Conservation (phyloP, 1,140 invertebrate species). For the Drosophila virilis region DNA sequence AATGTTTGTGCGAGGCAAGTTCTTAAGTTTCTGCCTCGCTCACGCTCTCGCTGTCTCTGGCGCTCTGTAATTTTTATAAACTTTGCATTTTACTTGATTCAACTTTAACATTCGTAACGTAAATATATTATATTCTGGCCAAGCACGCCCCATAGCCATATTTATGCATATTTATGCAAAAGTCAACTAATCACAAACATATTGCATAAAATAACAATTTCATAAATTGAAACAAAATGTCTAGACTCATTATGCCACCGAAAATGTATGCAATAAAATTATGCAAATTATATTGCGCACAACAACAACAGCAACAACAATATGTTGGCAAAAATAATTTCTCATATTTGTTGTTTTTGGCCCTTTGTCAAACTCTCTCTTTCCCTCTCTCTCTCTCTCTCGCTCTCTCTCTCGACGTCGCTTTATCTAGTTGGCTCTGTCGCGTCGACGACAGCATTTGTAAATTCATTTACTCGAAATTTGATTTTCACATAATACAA, state of each 20-base stretch:
- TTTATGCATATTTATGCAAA: constrained; percentile 60
- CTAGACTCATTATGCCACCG: constrained; percentile 71
- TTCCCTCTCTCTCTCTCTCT: too few relatives aligned
- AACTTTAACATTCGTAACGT: constrained; percentile 17
- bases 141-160: neutral
- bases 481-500: constrained; percentile 19
- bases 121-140: neutral
- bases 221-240: constrained; percentile 70
- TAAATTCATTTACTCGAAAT: constrained; percentile 27
- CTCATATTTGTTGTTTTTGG: constrained; percentile 20
- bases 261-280: constrained; percentile 70
- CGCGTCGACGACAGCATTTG: constrained; percentile 9
- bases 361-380: constrained; percentile 8
- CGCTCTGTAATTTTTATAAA: constrained; percentile 54
- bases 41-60: neutral
- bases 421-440: constrained; percentile 18
- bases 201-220: constrained; percentile 72
- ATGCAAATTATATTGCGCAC: constrained; percentile 57
- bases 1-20: constrained; percentile 66
- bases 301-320: constrained; percentile 12
- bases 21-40: constrained; percentile 26
- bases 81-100: constrained; percentile 48
- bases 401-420: too few relatives aligned
- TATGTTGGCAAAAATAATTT: constrained; percentile 26
- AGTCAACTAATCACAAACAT: constrained; percentile 69